Evolutionary conservation across 2,888 invertebrate species (phyloP), one percentile per base, ranked within the genome.

Genomic region (Diarsia dahlii): DNA sequence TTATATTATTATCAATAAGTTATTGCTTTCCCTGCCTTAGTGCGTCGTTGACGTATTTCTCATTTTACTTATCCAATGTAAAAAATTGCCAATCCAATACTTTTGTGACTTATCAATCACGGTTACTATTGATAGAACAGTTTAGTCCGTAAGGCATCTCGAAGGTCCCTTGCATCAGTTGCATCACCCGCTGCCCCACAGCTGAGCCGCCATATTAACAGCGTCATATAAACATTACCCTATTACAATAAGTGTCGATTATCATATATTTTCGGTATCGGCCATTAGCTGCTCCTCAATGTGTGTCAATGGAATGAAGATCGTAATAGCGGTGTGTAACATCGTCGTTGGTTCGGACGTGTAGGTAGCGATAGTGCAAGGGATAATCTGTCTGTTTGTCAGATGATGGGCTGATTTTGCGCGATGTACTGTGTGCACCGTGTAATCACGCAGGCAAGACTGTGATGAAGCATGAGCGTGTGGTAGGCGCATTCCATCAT

Each of bases 141-240:
- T 39, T 39, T 15, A 56, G 78, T 50, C 63, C 18, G 45, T 20
- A 62, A 46, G 12, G 63, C 10, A 12, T 63, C 46, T 71, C 48
- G 73, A 74, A 83, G 84, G 84, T 39, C 83, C 9, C 48, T 82
- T 76, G 80, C 82, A 48, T 58, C 82, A 82, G 39, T 82, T 76
- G 80, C 82, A 48, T 58, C 82, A 82, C 15, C 3, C n/a, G 20
- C 58, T 18, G 66, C 45, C 13, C 48, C 56, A 77, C 13, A 46
- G 54, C 54, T 28, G 62, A 13, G 52, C 20, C 39, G 15, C 39
- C 52, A 62, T 71, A 71, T 78, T 65, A 76, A 62, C 78, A 66
- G 52, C 65, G 71, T 73, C 63, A 69, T 75, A 72, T 68, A 76
- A 78, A 54, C 58, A 74, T 68, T 76, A 70, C 72, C 74, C 54